These are phyloP conservation scores for Typhlichthys eigenmanni DNA, from an alignment of 2,797 vertebrate genomes.

Conservation along the genomic window DNA sequence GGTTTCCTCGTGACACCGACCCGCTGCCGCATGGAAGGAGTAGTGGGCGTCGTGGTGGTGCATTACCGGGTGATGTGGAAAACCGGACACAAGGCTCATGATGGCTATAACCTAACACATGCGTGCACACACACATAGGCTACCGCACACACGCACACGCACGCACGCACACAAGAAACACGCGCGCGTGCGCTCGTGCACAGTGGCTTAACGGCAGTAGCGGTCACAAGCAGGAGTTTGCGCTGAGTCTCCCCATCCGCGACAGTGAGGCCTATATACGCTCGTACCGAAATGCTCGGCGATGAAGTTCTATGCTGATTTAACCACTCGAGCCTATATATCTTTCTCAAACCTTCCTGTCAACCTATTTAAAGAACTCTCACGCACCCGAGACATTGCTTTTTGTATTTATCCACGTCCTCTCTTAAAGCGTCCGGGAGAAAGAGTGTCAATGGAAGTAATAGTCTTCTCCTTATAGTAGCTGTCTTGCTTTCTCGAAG, in stretches of 20 bases:
- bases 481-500: too few relatives aligned
- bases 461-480: too few relatives aligned
- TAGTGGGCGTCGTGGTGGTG: conserved; percentile 91
- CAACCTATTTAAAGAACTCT: too few relatives aligned
- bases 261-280: neutral
- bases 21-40: conserved; percentile 84
- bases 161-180: neutral
- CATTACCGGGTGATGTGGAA: conserved; percentile 94
- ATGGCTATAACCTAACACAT: conserved; percentile 44
- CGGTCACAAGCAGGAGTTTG: neutral
- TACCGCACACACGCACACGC: conserved; percentile 2
- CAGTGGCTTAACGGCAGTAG: neutral
- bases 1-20: conserved; percentile 89
- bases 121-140: neutral
- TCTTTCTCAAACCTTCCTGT: too few relatives aligned
- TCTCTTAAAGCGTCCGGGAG: too few relatives aligned
- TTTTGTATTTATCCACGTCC: too few relatives aligned
- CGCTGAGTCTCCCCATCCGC: conserved; percentile 2
- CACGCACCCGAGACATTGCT: too few relatives aligned
- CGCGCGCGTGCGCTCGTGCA: neutral
- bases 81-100: conserved; percentile 95
- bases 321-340: too few relatives aligned
- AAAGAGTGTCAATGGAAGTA: too few relatives aligned
- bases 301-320: too few relatives aligned
- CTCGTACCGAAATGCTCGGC: too few relatives aligned